Conservation (phyloP, 2,113 vertebrate genomes). For the Solea senegalensis region DNA sequence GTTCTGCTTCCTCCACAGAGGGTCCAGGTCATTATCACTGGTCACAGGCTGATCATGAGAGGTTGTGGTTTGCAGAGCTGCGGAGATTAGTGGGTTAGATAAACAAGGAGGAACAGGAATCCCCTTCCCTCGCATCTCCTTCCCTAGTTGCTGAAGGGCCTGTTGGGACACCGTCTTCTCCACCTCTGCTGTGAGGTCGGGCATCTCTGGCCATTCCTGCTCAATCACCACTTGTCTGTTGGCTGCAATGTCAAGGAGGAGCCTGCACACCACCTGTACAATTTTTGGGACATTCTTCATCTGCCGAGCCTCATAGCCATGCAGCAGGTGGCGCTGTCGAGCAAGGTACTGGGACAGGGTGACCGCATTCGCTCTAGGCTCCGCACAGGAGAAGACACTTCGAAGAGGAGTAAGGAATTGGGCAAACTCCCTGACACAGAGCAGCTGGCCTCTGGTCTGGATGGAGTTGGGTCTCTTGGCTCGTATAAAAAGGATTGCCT, state of each 20-base stretch:
- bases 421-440: slow-evolving; percentile 93
- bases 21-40: slow-evolving; percentile 81
- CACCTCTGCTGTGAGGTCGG: slow-evolving; percentile 89
- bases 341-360: slow-evolving; percentile 93
- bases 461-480: slow-evolving; percentile 96
- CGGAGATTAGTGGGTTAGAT: slow-evolving; percentile 35
- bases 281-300: slow-evolving; percentile 96
- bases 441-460: slow-evolving; percentile 93
- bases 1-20: slow-evolving; percentile 84
- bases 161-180: slow-evolving; percentile 91
- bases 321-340: slow-evolving; percentile 93
- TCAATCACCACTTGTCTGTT: slow-evolving; percentile 84
- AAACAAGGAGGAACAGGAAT: slow-evolving; percentile 73
- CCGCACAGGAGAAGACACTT: slow-evolving; percentile 89
- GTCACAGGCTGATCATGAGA: slow-evolving; percentile 71
- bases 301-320: slow-evolving; percentile 93
- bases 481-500: slow-evolving; percentile 94
- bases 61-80: slow-evolving; percentile 33
- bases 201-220: slow-evolving; percentile 78
- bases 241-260: slow-evolving; percentile 89
- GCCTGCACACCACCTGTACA: slow-evolving; percentile 88
- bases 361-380: slow-evolving; percentile 86
- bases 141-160: slow-evolving; percentile 82
- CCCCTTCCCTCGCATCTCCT: slow-evolving; percentile 84
- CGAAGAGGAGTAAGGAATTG: slow-evolving; percentile 92